Evolutionary conservation across 2,113 vertebrate species (phyloP).

Genomic region (Gavialis gangeticus): DNA sequence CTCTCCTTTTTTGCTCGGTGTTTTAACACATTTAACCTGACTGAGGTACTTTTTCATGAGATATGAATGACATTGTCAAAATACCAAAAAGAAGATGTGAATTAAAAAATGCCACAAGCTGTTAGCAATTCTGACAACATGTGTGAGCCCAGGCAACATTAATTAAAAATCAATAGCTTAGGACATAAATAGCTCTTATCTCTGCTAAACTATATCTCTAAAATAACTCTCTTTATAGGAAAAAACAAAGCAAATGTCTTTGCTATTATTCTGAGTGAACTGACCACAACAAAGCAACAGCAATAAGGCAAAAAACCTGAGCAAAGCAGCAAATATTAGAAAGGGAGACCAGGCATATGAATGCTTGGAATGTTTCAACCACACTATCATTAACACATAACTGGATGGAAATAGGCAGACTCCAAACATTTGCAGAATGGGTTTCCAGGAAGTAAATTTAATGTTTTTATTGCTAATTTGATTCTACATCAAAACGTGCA

Average conservation of each 20-base stretch:
- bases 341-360: slow-evolving; percentile 76
- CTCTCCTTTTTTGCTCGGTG: slow-evolving; percentile 73
- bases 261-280: slow-evolving; percentile 76
- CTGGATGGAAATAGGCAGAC: slow-evolving; percentile 59
- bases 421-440: slow-evolving; percentile 54
- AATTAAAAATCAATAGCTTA: slow-evolving; percentile 87
- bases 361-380: slow-evolving; percentile 78
- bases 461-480: slow-evolving; percentile 43
- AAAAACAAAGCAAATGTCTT: slow-evolving; percentile 65
- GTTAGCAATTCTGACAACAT: slow-evolving; percentile 85
- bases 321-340: slow-evolving; percentile 63
- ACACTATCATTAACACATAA: slow-evolving; percentile 74
- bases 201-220: slow-evolving; percentile 76
- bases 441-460: slow-evolving; percentile 68
- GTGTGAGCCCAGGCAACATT: slow-evolving; percentile 81
- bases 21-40: slow-evolving; percentile 88
- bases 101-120: slow-evolving; percentile 86
- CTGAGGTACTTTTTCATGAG: slow-evolving; percentile 83
- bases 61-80: slow-evolving; percentile 87
- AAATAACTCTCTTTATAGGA: slow-evolving; percentile 74
- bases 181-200: slow-evolving; percentile 83
- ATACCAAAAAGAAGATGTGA: slow-evolving; percentile 82
- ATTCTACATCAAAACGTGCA: slow-evolving; percentile 50
- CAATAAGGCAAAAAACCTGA: slow-evolving; percentile 64
- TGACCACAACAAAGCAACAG: slow-evolving; percentile 77